phyloP scores from a whole-genome alignment of 2,113 vertebrate genomes.

The Ameiurus melas region DNA sequence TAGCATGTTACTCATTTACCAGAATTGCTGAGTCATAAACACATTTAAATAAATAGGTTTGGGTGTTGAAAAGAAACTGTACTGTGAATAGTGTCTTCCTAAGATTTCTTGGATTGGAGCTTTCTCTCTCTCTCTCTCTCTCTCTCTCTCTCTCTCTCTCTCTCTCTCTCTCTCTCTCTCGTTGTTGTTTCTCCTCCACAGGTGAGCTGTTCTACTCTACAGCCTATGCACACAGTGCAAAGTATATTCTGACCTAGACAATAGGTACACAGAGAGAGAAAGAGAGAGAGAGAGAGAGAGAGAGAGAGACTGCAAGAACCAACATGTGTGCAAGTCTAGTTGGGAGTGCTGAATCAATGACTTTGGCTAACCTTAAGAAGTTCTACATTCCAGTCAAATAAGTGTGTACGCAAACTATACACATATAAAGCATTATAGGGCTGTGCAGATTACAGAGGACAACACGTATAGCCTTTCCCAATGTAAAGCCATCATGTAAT shows the following conservation, averaged over 20 bases:
- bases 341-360: constrained; percentile 51
- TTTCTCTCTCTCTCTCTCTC: no score
- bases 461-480: constrained; percentile 19
- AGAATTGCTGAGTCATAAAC: background rate
- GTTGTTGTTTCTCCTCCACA: background rate
- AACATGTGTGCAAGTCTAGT: constrained; percentile 48
- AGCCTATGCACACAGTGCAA: background rate
- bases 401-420: constrained; percentile 48
- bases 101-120: background rate
- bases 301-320: constrained; percentile 43
- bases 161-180: background rate
- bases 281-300: constrained; percentile 12
- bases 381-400: constrained; percentile 54
- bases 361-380: constrained; percentile 41
- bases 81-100: no score
- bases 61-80: background rate
- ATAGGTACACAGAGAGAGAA: background rate
- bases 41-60: background rate
- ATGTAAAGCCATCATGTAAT: background rate
- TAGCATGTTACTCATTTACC: background rate
- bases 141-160: no score
- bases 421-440: background rate
- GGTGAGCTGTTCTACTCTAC: background rate
- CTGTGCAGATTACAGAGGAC: constrained; percentile 46
- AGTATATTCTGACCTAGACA: background rate